Base-by-base conservation (phyloP, 2,797 vertebrate species). In the Anolis apletophallus region DNA sequence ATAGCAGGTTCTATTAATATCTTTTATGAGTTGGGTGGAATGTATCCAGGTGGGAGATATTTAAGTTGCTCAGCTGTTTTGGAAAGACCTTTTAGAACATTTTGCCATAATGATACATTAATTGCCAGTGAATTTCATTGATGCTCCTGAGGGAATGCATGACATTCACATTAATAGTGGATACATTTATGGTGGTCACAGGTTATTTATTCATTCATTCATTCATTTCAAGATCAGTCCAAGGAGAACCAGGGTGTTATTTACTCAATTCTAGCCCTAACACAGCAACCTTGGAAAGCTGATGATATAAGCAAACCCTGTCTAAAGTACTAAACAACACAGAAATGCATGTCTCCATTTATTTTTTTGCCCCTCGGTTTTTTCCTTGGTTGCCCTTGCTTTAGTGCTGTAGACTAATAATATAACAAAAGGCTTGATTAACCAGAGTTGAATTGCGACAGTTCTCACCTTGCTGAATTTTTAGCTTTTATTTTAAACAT, bases 41-140 rank as follows among this genome's bases (percentile, higher is more conserved):
- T 94, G 93, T 88, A 91, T 68, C 61, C 84, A 83, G 91, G 73
- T 46, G 92, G 57, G 16, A 94, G 77, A 76, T 91, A 92, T 94
- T 81, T 92, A 92, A 94, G 91, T 86, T 13, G 17, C 81, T 86
- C 92, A 91, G 90, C 91, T 92, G 89, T 89, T 94, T 71, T 69
- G n/a, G 21, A 69, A 69, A 85, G 89, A 93, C 85, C 83, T 90
- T 92, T 83, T 80, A 50, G 13, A 82, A 80, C 72, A 85, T 69
- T 85, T 86, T 71, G 0, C 34, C 84, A 34, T 83, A 89, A 83
- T 26, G 9, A 52, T 71, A 86, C 86, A 71, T 88, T 89, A 89
- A 92, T 92, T 91, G 87, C 57, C 87, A 50, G 29, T 92, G 89
- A 91, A 93, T 91, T 88, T 83, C 84, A 88, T 0, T 81, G 19